phyloP scores from a whole-genome alignment of 1,140 invertebrate species.

The Lineus longissimus region DNA sequence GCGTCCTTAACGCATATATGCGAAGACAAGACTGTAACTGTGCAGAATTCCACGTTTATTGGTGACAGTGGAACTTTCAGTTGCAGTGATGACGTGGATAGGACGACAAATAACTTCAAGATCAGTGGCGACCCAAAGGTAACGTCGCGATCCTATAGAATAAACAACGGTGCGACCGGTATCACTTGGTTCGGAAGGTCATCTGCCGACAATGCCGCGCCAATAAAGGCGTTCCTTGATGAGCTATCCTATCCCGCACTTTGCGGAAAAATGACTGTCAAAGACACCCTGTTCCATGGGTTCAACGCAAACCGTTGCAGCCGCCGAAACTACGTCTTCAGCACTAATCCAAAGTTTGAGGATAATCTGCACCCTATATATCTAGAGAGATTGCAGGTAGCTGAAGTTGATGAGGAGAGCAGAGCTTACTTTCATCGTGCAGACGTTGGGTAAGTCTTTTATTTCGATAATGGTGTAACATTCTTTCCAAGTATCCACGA shows the following conservation, averaged over 20 bases:
- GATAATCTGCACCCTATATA: constrained; percentile 35
- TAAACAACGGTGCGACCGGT: constrained; percentile 22
- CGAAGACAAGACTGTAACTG: constrained; percentile 23
- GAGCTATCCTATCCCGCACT: constrained; percentile 39
- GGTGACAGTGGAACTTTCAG: constrained; percentile 17
- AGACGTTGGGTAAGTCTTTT: constrained; percentile 31
- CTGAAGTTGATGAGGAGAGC: constrained; percentile 22
- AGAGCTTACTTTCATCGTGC: constrained; percentile 33
- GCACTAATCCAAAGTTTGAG: constrained; percentile 31
- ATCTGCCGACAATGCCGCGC: constrained; percentile 30
- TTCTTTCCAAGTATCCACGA: no score
- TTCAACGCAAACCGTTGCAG: constrained; percentile 20
- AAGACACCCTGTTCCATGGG: constrained; percentile 33
- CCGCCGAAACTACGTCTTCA: constrained; percentile 24
- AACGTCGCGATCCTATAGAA: constrained; percentile 14
- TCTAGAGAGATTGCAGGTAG: constrained; percentile 6
- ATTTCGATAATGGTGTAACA: no score
- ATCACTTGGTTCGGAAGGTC: constrained; percentile 28
- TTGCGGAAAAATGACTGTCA: constrained; percentile 25
- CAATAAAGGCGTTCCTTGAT: constrained; percentile 27
- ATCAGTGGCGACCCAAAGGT: no score
- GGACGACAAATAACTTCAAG: constrained; percentile 19
- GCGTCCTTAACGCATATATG: constrained; percentile 15
- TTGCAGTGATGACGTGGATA: constrained; percentile 5
- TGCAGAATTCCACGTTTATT: constrained; percentile 30